Conservation (phyloP, 2,888 invertebrate species). For the Watsonalla binaria region DNA sequence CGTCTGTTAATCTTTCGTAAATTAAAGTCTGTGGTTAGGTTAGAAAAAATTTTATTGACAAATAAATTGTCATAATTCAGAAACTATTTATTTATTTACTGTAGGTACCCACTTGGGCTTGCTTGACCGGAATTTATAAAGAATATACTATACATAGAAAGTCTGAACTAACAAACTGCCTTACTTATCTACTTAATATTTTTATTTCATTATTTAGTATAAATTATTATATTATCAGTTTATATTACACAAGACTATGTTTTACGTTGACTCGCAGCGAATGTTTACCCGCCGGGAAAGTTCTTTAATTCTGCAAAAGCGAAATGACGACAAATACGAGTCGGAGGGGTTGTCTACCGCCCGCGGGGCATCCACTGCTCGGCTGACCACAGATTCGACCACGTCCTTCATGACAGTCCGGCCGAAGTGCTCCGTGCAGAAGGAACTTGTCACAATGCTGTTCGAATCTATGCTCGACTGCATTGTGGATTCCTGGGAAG, state of each 20-base stretch:
- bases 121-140: no score
- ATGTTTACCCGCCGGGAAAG: conserved; percentile 62
- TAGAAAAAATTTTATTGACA: no score
- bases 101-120: no score
- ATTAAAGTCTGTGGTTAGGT: no score
- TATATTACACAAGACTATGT: conserved; percentile 33
- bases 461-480: conserved; percentile 61
- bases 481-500: conserved; percentile 61
- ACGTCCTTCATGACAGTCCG: conserved; percentile 20
- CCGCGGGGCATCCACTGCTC: conserved; percentile 29
- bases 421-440: conserved; percentile 45
- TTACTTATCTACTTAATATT: background rate
- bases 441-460: conserved; percentile 53
- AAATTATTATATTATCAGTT: conserved; percentile 4
- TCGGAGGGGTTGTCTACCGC: conserved; percentile 25
- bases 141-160: no score
- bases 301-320: conserved; percentile 40
- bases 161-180: no score
- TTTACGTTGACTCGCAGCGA: conserved; percentile 56
- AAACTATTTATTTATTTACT: no score
- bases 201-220: conserved; percentile 6
- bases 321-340: conserved; percentile 19
- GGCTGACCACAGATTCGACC: conserved; percentile 33
- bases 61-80: no score
- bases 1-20: no score